Base-by-base conservation (phyloP, 2,113 vertebrate genomes). In the Physeter macrocephalus region DNA sequence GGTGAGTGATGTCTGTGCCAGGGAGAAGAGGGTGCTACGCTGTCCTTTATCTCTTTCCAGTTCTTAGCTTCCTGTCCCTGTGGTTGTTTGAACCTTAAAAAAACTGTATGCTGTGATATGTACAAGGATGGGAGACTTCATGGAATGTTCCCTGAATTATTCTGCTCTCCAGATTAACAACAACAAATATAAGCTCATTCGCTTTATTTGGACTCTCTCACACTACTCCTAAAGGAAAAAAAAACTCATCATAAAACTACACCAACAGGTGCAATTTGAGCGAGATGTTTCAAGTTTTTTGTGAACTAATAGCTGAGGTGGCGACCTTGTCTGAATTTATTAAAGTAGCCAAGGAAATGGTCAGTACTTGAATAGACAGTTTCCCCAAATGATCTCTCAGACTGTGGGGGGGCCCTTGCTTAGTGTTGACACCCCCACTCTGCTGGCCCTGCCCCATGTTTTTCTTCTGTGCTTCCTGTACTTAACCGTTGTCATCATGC, bases 61-160 rank as follows among this genome's bases (percentile, higher is more conserved):
- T 43, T 43, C 80, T 69, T 72, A 54, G 41, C 57, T 81, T 96
- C 41, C n/a, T 34, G 78, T 39, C 6, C 2, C 34, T 13, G 9
- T 34, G 25, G 84, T 80, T n/a, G 7, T 74, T 34, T 77, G 10
- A 95, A 12, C 31, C 29, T 95, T 94, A 9, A n/a, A 23, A 87
- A 66, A 67, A 18, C 0, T 49, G 11, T 27, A n/a, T 74, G 29
- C 27, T 75, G 5, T 72, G 39, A 31, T n/a, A 2, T 69, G 23
- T 64, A 8, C 29, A 66, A 81, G 3, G 67, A 57, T n/a, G 64
- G 88, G 85, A 90, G 27, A 75, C 27, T 54, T 41, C 41, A 43
- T 72, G 43, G 66, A 77, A 31, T 41, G 5, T 49, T 90, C 52
- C 77, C 64, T 78, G 17, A 34, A 59, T 20, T 29, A 29, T 34